These are phyloP conservation scores for Strix occidentalis DNA, from an alignment of 2,797 vertebrate genomes.

Conservation along the genomic window DNA sequence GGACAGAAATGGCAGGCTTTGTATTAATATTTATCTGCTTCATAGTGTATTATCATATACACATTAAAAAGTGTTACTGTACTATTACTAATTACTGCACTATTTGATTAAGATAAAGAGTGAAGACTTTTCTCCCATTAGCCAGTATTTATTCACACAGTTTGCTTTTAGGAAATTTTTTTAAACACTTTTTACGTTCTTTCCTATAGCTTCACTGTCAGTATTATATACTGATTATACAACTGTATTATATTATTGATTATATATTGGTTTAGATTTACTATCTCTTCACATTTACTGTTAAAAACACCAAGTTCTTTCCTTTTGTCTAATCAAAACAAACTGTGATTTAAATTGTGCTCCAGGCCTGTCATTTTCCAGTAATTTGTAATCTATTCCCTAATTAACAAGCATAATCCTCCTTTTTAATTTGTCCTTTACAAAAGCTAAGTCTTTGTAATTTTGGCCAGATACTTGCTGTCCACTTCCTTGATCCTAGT, in stretches of 20 bases:
- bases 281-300: not conserved
- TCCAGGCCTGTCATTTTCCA: not conserved
- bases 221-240: not conserved
- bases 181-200: not conserved
- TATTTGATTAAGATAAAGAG: not conserved
- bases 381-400: not conserved
- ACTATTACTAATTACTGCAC: not conserved
- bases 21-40: not conserved
- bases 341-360: not conserved
- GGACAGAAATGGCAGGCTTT: not conserved
- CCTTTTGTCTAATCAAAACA: not conserved
- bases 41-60: not conserved
- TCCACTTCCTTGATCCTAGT: not conserved
- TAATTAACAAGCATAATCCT: not conserved
- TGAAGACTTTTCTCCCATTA: not conserved
- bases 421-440: not conserved
- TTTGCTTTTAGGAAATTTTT: not conserved
- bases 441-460: not conserved
- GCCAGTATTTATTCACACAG: not conserved
- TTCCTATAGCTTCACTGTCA: not conserved
- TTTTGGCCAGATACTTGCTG: not conserved
- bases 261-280: not conserved
- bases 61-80: not conserved
- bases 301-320: not conserved
- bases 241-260: not conserved